Evolutionary conservation across 2,797 vertebrate species (phyloP).

Genomic region (Lacerta viridis): DNA sequence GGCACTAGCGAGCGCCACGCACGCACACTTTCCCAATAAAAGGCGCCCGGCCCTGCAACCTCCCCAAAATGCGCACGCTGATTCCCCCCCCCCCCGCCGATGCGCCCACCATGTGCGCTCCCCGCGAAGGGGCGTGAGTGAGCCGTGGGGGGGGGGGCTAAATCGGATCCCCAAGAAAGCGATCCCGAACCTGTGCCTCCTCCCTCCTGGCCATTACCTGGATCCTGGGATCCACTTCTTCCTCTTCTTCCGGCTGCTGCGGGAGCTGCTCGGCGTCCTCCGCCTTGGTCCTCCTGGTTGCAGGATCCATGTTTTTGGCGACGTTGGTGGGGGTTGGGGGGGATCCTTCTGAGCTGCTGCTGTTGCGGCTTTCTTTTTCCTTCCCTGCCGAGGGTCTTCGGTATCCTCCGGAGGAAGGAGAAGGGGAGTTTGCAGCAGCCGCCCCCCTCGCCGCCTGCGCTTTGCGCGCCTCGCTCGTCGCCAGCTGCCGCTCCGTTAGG

Average conservation of each 20-base stretch:
- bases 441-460: conserved; percentile 32
- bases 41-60: too few species aligned
- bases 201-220: conserved; percentile 82
- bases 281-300: conserved; percentile 33
- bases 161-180: neutral
- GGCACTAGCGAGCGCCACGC: neutral
- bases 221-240: conserved; percentile 94
- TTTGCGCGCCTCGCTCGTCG: neutral
- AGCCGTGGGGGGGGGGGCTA: too few species aligned
- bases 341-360: neutral
- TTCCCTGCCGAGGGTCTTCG: neutral
- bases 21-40: neutral
- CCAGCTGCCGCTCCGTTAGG: neutral
- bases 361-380: too few species aligned
- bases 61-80: neutral
- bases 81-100: too few species aligned
- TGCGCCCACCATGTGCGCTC: neutral
- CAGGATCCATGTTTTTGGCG: conserved; percentile 1
- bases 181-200: fast-evolving
- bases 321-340: neutral
- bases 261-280: conserved; percentile 69
- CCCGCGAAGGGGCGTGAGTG: neutral
- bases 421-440: conserved; percentile 12
- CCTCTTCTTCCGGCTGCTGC: conserved; percentile 86
- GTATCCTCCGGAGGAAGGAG: too few species aligned